phyloP scores from a whole-genome alignment of 2,888 invertebrate genomes.

The Phortica magna region DNA sequence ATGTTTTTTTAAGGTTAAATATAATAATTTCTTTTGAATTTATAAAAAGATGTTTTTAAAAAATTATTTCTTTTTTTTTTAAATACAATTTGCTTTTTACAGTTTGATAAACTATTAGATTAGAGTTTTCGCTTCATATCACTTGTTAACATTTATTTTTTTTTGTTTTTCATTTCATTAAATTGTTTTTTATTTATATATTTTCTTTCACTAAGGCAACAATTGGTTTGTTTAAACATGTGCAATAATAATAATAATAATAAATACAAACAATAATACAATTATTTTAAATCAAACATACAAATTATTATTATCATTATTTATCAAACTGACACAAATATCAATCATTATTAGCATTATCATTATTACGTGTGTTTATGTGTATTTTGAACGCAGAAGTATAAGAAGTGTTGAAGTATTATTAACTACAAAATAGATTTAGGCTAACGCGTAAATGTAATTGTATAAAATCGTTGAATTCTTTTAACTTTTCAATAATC shows the following conservation, averaged over 20 bases:
- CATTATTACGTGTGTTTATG: neutral
- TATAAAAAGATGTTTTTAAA: constrained; percentile 42
- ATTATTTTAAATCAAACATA: constrained; percentile 27
- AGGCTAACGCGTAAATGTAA: neutral
- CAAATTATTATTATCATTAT: constrained; percentile 26
- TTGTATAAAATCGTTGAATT: neutral
- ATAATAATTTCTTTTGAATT: constrained; percentile 43
- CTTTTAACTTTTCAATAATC: neutral
- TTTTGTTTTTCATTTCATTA: constrained; percentile 52
- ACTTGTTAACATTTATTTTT: constrained; percentile 56
- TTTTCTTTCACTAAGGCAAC: constrained; percentile 67
- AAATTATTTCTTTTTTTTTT: constrained; percentile 49
- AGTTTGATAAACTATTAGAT: constrained; percentile 65
- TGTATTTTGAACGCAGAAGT: neutral
- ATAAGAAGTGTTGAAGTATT: neutral
- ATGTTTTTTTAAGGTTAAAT: constrained; percentile 27
- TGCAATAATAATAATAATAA: constrained; percentile 59
- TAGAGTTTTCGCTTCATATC: constrained; percentile 62
- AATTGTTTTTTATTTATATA: constrained; percentile 49
- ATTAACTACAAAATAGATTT: constrained; percentile 13
- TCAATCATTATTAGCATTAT: no score
- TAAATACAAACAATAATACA: constrained; percentile 52
- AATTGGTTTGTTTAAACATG: constrained; percentile 65
- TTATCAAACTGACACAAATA: neutral
- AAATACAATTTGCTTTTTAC: constrained; percentile 65